phyloP scores from a whole-genome alignment of 2,797 vertebrate species.

The Pygocentrus nattereri region DNA sequence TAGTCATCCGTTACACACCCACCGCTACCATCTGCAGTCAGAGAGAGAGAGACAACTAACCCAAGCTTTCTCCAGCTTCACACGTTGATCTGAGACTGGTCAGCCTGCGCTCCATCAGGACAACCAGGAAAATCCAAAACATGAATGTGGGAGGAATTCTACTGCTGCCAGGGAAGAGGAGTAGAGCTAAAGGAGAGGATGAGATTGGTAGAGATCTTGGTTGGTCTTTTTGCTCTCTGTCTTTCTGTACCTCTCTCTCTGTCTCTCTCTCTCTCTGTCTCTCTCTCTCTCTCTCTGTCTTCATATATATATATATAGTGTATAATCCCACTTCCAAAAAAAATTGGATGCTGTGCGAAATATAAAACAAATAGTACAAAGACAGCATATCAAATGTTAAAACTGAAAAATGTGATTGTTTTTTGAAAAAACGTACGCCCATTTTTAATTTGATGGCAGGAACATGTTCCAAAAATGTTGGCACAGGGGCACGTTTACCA shows the following conservation, averaged over 20 bases:
- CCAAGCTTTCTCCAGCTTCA: conserved; percentile 28
- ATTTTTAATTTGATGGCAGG: too few relatives aligned
- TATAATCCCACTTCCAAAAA: too few relatives aligned
- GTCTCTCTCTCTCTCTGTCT: not conserved
- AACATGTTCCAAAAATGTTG: too few relatives aligned
- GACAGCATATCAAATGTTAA: too few relatives aligned
- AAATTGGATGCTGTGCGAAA: too few relatives aligned
- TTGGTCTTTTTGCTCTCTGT: not conserved
- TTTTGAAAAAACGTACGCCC: too few relatives aligned
- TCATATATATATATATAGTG: too few relatives aligned
- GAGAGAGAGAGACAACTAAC: not conserved
- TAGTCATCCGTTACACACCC: conserved; percentile 38
- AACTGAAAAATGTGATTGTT: too few relatives aligned
- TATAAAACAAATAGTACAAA: too few relatives aligned
- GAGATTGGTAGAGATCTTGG: conserved; percentile 3
- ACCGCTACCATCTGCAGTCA: conserved; percentile 39
- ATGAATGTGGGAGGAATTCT: not conserved
- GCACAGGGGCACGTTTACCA: too few relatives aligned
- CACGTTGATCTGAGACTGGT: not conserved
- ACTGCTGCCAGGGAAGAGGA: not conserved
- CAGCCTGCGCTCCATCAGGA: conserved; percentile 4
- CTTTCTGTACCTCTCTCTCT: not conserved
- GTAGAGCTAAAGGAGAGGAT: conserved; percentile 6
- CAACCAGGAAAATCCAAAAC: not conserved
- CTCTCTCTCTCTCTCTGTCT: too few relatives aligned